These are phyloP conservation scores for Tursiops truncatus DNA, from an alignment of 2,113 vertebrate genomes.

Conservation along the genomic window DNA sequence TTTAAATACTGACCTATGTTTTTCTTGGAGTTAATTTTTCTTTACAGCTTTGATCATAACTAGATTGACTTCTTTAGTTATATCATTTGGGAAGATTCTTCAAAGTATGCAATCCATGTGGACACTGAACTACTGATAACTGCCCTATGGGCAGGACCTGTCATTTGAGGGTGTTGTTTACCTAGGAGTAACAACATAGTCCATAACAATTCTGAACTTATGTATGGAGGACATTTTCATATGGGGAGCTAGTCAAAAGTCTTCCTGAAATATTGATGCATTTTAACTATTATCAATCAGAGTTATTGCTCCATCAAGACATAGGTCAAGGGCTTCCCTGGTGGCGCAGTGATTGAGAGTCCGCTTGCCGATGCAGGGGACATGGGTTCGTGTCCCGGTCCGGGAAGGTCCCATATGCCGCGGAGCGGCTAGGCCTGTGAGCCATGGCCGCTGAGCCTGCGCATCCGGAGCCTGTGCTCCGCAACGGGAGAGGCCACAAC, in stretches of 20 bases:
- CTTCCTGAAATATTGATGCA: slow-evolving; percentile 1
- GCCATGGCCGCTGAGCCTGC: no score
- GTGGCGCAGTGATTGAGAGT: no score
- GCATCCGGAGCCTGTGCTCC: no score
- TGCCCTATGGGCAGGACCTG: background rate
- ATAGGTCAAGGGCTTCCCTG: background rate
- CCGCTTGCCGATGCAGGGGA: no score
- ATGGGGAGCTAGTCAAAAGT: background rate
- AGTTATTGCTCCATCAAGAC: background rate
- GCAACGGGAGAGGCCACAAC: rapidly evolving
- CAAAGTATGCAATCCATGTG: background rate
- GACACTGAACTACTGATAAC: background rate
- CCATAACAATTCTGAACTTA: background rate
- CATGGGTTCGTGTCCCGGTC: no score
- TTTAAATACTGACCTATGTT: slow-evolving; percentile 13
- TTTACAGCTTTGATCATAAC: slow-evolving; percentile 4
- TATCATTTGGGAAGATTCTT: background rate
- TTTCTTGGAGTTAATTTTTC: slow-evolving; percentile 37
- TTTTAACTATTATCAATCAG: background rate
- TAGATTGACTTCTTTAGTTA: background rate
- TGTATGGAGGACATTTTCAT: background rate
- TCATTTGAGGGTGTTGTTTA: background rate
- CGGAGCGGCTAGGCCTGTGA: no score
- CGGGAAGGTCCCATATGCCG: no score
- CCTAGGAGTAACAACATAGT: background rate